phyloP scores from a whole-genome alignment of 2,113 vertebrate species.

The Ophiodon elongatus region DNA sequence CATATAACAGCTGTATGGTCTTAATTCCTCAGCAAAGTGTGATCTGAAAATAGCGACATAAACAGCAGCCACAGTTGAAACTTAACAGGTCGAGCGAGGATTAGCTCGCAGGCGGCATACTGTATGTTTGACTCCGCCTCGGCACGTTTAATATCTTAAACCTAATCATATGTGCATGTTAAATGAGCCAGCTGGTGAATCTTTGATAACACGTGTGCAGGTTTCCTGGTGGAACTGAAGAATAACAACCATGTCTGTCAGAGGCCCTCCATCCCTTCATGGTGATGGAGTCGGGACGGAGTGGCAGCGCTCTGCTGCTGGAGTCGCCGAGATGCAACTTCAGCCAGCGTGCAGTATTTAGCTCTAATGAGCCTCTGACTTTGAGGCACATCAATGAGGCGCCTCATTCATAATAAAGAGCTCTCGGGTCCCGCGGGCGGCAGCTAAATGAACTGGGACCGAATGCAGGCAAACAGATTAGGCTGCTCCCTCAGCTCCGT shows the following conservation, averaged over 20 bases:
- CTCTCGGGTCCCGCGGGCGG: constrained; percentile 56
- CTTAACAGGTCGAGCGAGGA: constrained; percentile 2
- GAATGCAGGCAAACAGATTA: constrained; percentile 78
- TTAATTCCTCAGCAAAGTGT: not conserved
- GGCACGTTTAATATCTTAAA: constrained; percentile 7
- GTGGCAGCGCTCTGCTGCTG: constrained; percentile 23
- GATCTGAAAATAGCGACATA: constrained; percentile 13
- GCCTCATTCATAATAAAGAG: constrained; percentile 78
- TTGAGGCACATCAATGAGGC: constrained; percentile 72
- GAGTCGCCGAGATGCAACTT: constrained; percentile 61
- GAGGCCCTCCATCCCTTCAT: not conserved
- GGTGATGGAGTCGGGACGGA: constrained; percentile 28
- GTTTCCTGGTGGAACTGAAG: not conserved
- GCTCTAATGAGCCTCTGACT: constrained; percentile 75
- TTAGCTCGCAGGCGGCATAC: not conserved
- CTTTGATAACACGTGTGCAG: not conserved
- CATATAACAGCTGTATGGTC: not conserved
- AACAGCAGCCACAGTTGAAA: constrained; percentile 20
- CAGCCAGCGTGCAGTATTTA: constrained; percentile 65
- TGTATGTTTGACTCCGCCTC: not conserved
- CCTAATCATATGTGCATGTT: not conserved
- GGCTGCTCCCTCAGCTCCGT: constrained; percentile 65
- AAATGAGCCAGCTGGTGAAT: not conserved
- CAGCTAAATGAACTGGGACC: constrained; percentile 75
- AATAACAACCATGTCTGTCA: not conserved